phyloP scores from a whole-genome alignment of 2,797 vertebrate genomes.

The Stomatorhinus walkeri region DNA sequence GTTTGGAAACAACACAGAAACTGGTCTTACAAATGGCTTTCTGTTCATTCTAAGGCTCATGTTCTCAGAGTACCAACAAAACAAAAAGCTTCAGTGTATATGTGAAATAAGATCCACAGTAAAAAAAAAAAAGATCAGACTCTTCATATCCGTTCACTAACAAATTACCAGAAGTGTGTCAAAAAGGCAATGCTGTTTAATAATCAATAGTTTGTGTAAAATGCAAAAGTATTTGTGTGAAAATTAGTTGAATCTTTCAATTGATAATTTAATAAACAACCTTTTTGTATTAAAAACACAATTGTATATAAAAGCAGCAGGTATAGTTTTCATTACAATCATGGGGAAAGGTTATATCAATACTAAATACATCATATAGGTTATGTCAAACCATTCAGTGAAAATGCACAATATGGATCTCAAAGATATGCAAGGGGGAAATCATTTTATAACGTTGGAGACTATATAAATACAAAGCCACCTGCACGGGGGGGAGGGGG shows the following conservation, averaged over 20 bases:
- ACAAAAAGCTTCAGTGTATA: background rate
- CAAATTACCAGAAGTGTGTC: background rate
- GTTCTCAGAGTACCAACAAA: background rate
- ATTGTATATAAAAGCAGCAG: background rate
- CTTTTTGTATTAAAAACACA: background rate
- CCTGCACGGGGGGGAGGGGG: background rate
- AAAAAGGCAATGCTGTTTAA: background rate
- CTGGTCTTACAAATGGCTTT: background rate
- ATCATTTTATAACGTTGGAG: background rate
- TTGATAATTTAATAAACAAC: background rate
- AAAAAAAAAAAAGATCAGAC: background rate
- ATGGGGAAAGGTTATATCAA: background rate
- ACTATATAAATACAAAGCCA: background rate
- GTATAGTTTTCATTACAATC: background rate
- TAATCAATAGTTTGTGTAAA: background rate
- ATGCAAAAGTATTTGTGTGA: background rate
- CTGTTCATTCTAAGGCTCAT: background rate
- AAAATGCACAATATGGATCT: background rate
- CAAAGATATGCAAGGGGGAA: background rate
- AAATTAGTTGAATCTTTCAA: background rate
- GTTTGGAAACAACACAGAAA: background rate
- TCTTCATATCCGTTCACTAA: background rate
- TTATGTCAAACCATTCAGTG: background rate
- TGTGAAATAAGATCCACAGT: background rate
- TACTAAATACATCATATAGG: background rate